Base-by-base conservation (phyloP, 2,888 invertebrate species). In the Malthinus flaveolus region DNA sequence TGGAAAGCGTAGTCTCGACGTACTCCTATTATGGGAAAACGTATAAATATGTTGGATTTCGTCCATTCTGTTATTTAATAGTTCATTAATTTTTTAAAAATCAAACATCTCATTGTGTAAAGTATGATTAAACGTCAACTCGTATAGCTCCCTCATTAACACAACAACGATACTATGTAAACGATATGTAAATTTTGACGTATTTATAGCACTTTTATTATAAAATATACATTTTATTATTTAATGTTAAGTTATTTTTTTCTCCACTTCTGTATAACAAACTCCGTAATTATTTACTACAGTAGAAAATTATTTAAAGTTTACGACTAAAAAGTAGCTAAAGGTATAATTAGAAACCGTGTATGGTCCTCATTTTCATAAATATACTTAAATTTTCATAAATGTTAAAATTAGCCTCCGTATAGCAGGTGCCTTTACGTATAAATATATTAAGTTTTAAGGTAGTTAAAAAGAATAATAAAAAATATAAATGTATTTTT, bases 351-450 rank as follows among this genome's bases (percentile, higher is more conserved):
- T 56, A 56, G 49, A 39, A 39, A 56, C 49, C 42, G 46, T 23
- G 23, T 5, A 5, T 23, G 34, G 44, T 35, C 56, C 56, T 56
- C 45, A 56, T 56, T 56, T 56, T 56, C 49, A 56, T 55, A 55
- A 55, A 55, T 49, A 42, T 23, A 49, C 55, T 55, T 55, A 55
- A 55, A 55, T 55, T 55, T 55, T 55, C 55, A 49, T 56, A 49
- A 56, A 56, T 44, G 55, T 48, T 47, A 48, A 42, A 48, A 37
- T 54, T 33, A 45, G 56, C 56, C 56, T 45, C 56, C 50, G 56
- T 35, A 44, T 44, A 23, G 23, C 23, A 23, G 23, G 23, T 23
- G 23, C 23, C 5, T 23, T 23, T 23, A 23, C 5, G 5, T 23
- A 23, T 23, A 23, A 23, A 23, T 23, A 23, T 23, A 5, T 23